Conservation (phyloP, 2,797 vertebrate genomes). For the Hoplostethus mediterraneus region DNA sequence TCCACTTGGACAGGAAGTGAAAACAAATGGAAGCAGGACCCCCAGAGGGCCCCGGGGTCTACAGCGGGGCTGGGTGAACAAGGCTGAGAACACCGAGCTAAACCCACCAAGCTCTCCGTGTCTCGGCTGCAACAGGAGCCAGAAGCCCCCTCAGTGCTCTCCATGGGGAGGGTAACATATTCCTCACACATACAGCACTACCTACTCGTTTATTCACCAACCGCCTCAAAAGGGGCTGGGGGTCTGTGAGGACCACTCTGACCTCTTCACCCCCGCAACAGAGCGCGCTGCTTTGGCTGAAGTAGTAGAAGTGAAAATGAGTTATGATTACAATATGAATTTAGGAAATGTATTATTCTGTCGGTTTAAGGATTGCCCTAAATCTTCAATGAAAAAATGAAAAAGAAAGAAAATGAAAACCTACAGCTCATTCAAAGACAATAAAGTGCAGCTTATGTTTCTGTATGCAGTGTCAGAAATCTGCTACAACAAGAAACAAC, state of each 20-base stretch:
- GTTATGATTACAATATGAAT: constrained; percentile 5
- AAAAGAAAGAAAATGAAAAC: background rate
- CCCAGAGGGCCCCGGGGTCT: constrained; percentile 59
- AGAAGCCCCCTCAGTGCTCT: constrained; percentile 57
- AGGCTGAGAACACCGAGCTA: constrained; percentile 64
- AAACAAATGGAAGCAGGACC: constrained; percentile 73
- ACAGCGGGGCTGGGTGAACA: constrained; percentile 60
- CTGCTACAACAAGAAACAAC: constrained; percentile 22
- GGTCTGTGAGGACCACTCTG: constrained; percentile 29
- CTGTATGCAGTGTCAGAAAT: background rate
- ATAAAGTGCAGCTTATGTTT: background rate
- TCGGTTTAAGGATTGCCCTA: background rate
- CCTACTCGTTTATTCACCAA: constrained; percentile 45
- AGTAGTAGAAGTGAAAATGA: constrained; percentile 5
- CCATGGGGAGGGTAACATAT: constrained; percentile 57
- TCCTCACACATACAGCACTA: constrained; percentile 51
- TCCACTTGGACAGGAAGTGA: constrained; percentile 72
- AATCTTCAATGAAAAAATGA: background rate
- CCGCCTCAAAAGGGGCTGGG: constrained; percentile 8
- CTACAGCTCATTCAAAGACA: background rate
- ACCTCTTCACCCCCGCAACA: constrained; percentile 41
- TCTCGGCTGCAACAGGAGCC: constrained; percentile 65
- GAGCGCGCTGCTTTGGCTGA: background rate
- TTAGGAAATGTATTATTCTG: background rate
- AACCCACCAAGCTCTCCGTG: constrained; percentile 53